A percentile compares a stretch with the other conserved stretches of the same genome.
Evolutionary conservation across 2,797 vertebrate species (phyloP).

Genomic region (Diplodus puntazzo): DNA sequence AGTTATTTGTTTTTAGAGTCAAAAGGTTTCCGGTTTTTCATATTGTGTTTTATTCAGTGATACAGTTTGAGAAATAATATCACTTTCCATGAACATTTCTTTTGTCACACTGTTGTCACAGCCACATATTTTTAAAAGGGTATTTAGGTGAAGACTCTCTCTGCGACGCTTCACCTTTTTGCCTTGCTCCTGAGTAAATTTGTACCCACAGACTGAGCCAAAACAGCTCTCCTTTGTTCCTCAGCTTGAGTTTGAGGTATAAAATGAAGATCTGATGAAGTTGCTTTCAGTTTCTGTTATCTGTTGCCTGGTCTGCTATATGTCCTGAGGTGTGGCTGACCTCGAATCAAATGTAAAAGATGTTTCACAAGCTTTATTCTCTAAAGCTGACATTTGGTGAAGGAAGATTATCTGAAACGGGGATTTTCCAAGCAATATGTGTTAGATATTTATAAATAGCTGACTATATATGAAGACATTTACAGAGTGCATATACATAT

Average conservation of each 20-base stretch:
- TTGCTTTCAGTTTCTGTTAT: conserved; percentile 25
- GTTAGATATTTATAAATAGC: background rate
- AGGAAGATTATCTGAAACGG: background rate
- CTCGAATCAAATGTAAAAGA: conserved; percentile 8
- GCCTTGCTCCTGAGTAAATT: background rate
- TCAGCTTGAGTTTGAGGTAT: background rate
- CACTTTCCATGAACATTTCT: background rate
- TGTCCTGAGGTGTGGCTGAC: conserved; percentile 1
- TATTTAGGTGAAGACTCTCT: background rate
- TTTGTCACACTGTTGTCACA: background rate
- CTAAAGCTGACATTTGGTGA: background rate
- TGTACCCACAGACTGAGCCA: background rate
- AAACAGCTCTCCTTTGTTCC: background rate
- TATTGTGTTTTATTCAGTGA: background rate
- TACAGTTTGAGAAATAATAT: background rate
- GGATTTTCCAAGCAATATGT: background rate
- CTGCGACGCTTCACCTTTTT: background rate
- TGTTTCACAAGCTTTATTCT: background rate
- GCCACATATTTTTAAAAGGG: background rate
- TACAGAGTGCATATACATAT: background rate
- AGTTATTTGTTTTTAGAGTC: background rate
- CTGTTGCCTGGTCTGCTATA: background rate
- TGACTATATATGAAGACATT: background rate
- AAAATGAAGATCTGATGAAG: background rate
- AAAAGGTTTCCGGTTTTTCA: background rate